Evolutionary conservation across 2,797 vertebrate species (phyloP).

Genomic region (Masticophis lateralis): DNA sequence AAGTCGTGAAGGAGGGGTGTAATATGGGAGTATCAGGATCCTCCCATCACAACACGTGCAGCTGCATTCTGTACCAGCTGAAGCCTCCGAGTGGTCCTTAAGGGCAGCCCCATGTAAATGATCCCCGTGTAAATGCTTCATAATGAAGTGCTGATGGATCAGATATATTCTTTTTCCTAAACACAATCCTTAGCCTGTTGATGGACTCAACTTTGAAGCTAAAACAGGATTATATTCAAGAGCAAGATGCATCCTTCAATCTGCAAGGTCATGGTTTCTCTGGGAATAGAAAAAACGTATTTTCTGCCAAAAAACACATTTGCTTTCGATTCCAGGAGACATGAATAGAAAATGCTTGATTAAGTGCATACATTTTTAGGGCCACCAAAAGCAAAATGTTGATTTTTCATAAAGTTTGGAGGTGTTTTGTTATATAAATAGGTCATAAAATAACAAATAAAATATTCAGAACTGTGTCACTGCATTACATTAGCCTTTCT

Average conservation of each 20-base stretch:
- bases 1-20: too few relatives aligned
- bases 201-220: not conserved
- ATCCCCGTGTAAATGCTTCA: not conserved
- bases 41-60: too few relatives aligned
- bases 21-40: too few relatives aligned
- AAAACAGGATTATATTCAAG: not conserved
- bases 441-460: constrained; percentile 8
- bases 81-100: too few relatives aligned
- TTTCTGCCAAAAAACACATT: not conserved
- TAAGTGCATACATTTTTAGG: not conserved
- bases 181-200: not conserved
- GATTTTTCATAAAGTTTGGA: not conserved
- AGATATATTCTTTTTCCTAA: not conserved
- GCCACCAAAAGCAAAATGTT: not conserved
- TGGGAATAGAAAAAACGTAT: not conserved
- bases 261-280: not conserved
- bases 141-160: not conserved
- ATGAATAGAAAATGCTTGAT: not conserved
- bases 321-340: not conserved
- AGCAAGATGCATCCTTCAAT: not conserved
- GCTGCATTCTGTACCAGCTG: too few relatives aligned
- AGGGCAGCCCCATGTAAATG: too few relatives aligned
- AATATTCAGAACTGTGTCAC: constrained; percentile 14
- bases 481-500: not conserved
- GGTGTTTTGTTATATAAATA: not conserved